phyloP scores from a whole-genome alignment of 1,140 invertebrate species.

The Hyles vespertilio region DNA sequence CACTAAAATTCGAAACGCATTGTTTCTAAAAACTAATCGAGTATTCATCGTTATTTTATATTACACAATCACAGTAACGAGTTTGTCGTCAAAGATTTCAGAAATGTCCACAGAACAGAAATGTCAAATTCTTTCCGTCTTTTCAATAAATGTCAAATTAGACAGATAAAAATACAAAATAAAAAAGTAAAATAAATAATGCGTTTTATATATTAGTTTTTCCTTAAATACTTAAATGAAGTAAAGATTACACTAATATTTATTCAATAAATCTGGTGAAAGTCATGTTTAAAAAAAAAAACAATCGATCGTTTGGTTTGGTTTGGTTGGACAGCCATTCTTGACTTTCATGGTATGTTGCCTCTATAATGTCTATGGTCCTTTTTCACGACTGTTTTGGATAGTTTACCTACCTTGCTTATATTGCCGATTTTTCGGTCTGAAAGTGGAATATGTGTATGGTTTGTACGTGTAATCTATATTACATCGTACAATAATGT shows the following conservation, averaged over 20 bases:
- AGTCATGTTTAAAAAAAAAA: background rate
- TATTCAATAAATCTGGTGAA: too few relatives aligned
- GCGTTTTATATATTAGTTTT: too few relatives aligned
- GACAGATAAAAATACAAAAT: too few relatives aligned
- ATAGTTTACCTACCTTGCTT: conserved; percentile 72
- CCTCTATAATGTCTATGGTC: conserved; percentile 52
- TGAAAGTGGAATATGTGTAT: conserved; percentile 59
- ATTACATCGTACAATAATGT: conserved; percentile 53
- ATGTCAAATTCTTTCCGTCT: background rate
- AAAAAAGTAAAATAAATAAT: too few relatives aligned
- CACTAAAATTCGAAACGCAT: conserved; percentile 19
- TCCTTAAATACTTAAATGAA: too few relatives aligned
- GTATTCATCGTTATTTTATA: conserved; percentile 24
- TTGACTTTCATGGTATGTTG: conserved; percentile 19
- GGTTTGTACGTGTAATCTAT: conserved; percentile 43
- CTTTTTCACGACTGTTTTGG: conserved; percentile 75
- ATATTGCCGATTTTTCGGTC: conserved; percentile 69
- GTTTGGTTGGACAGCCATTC: background rate
- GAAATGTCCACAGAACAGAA: too few relatives aligned
- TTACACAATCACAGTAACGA: conserved; percentile 40
- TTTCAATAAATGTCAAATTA: background rate
- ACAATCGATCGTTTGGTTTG: background rate
- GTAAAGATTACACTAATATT: too few relatives aligned
- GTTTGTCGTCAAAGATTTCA: too few relatives aligned
- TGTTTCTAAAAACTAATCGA: conserved; percentile 10